Base-by-base conservation (phyloP, 1,140 invertebrate genomes). In the Eueides isabella region DNA sequence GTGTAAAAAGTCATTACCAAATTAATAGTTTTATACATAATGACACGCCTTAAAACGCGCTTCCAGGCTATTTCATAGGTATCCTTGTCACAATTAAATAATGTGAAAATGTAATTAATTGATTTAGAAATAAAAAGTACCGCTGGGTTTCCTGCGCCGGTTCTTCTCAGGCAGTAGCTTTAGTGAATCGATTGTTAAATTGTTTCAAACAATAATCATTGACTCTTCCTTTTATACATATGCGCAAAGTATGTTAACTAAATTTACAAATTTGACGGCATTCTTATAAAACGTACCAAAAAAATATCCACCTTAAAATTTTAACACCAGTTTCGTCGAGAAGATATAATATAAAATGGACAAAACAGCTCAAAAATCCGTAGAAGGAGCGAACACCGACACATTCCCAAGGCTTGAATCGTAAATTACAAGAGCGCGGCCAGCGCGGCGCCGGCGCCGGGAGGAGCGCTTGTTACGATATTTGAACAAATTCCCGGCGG, bases 401-500 rank as follows among this genome's bases (percentile, higher is more conserved):
- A 86, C 87, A 89, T 92, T 88, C 87, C 84, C 80, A 81, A 79
- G 85, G 77, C 84, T 81, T 77, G 83, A 87, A 85, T 91, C 87
- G 87, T 92, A 92, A 92, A 92, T 92, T 88, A 92, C 80, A 78
- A 80, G 80, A 80, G 80, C 73, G 82, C 81, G 80, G 81, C 80
- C 87, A n/a, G 31, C 31, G 31, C 31, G 87, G 87, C 89, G 89
- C 86, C 89, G 88, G 87, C 85, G 88, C 88, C 88, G 82, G 78
- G 83, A 89, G 88, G 85, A 88, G 82, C 75, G 87, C 89, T 90
- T 87, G 91, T 90, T 90, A 91, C 86, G 88, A 91, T 92, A 90
- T 91, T 89, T 90, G 89, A 89, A 92, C 90, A 91, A 90, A 92
- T 91, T 91, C 89, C 89, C 89, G 89, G 80, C 89, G 89, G 89